Evolutionary conservation across 2,888 invertebrate genomes (phyloP), one percentile per base, ranked within the genome.

Genomic region (Prosapia bicincta): DNA sequence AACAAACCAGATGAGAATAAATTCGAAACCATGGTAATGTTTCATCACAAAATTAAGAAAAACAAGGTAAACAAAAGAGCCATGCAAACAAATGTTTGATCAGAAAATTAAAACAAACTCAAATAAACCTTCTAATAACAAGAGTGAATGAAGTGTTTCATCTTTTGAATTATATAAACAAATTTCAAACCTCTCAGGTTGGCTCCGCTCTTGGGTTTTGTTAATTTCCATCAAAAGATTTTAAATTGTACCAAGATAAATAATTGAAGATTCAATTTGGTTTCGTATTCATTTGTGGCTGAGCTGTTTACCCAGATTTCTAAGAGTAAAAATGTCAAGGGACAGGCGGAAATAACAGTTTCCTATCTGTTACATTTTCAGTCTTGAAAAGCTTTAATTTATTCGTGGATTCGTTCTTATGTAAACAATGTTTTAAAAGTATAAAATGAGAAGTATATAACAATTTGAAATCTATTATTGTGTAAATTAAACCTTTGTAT

Each of bases 201-300:
- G 54, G 54, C 54, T 54, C 20, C 54, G 20, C 20, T 54, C 38
- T 72, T 72, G 67, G 66, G 54, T 72, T 72, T 72, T 72, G 72
- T 73, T 73, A 73, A 73, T 73, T 73, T 68, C 43, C 67, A 43
- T 66, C 69, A 73, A 73, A 73, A 28, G 20, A 54, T 54, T 20
- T 54, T 13, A 54, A 54, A 54, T 68, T 10, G 68, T 43, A 67
- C 68, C 73, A 73, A 73, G 73, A 73, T 73, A 73, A 73, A 73
- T 73, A 73, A 73, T 68, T 73, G 73, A 15, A 73, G 68, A 73
- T 68, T 68, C 73, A 26, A 73, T 68, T 73, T 67, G 73, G 73
- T 68, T 68, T 73, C 68, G 26, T 38, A 73, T 73, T 73, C 54
- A 54, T 54, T 20, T 54, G 54, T 54, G 54, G 13, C 54, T 5